Conservation (phyloP, 2,113 vertebrate species). For the Cavia porcellus region DNA sequence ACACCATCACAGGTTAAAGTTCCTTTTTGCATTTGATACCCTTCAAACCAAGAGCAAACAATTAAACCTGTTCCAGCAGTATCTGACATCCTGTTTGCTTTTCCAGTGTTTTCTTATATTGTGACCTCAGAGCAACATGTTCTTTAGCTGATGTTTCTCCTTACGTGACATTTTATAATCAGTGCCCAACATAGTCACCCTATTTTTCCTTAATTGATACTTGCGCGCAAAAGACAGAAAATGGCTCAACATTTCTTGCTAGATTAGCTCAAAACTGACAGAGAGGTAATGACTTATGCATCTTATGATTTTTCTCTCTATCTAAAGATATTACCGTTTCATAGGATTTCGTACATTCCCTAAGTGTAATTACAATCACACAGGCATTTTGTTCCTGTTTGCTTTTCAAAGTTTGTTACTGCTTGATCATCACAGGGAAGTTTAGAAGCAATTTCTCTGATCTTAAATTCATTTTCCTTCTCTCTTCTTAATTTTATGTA, state of each 20-base stretch:
- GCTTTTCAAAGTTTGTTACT: slow-evolving; percentile 4
- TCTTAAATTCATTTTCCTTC: slow-evolving; percentile 41
- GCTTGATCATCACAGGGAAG: slow-evolving; percentile 28
- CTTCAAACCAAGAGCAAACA: slow-evolving; percentile 34
- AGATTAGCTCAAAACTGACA: slow-evolving; percentile 72
- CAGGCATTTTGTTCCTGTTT: slow-evolving; percentile 40
- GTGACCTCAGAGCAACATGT: slow-evolving; percentile 7
- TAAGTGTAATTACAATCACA: slow-evolving; percentile 31
- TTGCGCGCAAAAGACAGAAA: slow-evolving; percentile 58
- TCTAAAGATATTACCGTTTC: slow-evolving; percentile 44
- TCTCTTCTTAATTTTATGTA: not conserved
- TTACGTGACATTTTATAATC: slow-evolving; percentile 61
- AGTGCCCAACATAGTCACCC: slow-evolving; percentile 40
- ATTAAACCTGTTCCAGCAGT: not conserved
- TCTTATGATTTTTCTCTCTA: slow-evolving; percentile 24
- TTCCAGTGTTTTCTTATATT: not conserved
- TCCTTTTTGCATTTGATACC: not conserved
- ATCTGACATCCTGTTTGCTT: not conserved
- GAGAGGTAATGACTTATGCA: slow-evolving; percentile 51
- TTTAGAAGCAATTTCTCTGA: slow-evolving; percentile 49
- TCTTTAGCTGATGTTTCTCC: slow-evolving; percentile 48
- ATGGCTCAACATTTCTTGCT: slow-evolving; percentile 67
- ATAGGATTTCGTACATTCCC: slow-evolving; percentile 39
- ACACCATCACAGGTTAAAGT: not conserved
- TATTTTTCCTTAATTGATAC: slow-evolving; percentile 70